Base-by-base conservation (phyloP, 2,113 vertebrate species). In the Diphyllodes magnificus region DNA sequence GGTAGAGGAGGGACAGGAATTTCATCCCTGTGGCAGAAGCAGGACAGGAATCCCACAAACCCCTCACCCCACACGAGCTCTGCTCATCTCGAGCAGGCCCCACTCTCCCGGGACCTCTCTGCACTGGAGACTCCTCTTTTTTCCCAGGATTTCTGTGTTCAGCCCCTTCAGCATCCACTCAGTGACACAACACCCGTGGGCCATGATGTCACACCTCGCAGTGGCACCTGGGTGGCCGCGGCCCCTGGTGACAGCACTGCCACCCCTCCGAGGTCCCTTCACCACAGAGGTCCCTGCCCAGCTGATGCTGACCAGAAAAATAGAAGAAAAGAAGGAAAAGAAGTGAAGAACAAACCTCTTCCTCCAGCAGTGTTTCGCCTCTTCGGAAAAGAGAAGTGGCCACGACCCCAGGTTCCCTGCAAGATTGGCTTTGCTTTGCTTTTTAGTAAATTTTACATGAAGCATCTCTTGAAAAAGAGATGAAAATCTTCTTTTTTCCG, bases 141-240 rank as follows among this genome's bases (percentile, higher is more conserved):
- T n/a, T 4, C 30, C n/a, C 1, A 2, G 37, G 13, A 19, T 21
- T 82, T 53, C 54, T 15, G 10, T 27, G 20, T 47, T 40, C 13
- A 4, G 27, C 25, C 39, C 86, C 33, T 45, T 77, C 21, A 42
- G 10, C 1, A 4, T 3, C 24, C 3, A 0, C 27, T 24, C 1
- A 28, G 47, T 27, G 76, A 14, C 31, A 40, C 50, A 59, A 33
- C 0, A 1, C 3, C 19, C 2, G 0, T 5, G 6, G 16, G 53
- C 53, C 17, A 3, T 2, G 68, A 3, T 50, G 82, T 8, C 49
- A 9, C 56, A 40, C 10, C 45, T 60, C 0, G 0, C 25, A 50
- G 61, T 13, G 72, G 28, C 61, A 50, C 16, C 60, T 60, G 59
- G 40, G n/a, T 39, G 27, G 12, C 25, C 24, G 2, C 0, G 2